Evolutionary conservation across 37 sponge, comb jelly and placozoan genomes (phyloP).

Genomic region (Ephydatia muelleri): DNA sequence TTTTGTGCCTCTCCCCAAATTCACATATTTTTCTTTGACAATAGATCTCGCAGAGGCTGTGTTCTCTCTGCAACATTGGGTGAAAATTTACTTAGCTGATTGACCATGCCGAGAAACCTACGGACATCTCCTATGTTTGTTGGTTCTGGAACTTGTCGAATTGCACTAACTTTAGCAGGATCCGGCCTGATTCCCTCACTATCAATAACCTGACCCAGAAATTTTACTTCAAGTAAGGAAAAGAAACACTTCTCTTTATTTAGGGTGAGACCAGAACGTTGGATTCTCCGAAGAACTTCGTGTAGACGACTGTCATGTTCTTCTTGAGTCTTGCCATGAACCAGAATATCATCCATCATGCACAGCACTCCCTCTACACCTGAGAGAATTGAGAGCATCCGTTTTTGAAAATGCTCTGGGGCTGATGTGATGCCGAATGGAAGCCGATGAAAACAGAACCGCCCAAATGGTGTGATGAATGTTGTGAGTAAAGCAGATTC

Average conservation of each 20-base stretch:
- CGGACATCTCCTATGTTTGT: slow-evolving; percentile 23
- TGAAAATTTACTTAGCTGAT: slow-evolving; percentile 39
- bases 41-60: slow-evolving; percentile 33
- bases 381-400: slow-evolving; percentile 20
- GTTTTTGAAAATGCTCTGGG: slow-evolving; percentile 48
- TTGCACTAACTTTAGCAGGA: slow-evolving; percentile 38
- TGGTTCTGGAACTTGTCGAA: slow-evolving; percentile 16
- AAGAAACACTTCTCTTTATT: slow-evolving; percentile 33
- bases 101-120: slow-evolving; percentile 53
- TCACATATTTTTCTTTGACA: slow-evolving; percentile 24
- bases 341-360: slow-evolving; percentile 38
- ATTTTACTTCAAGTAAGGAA: slow-evolving; percentile 5
- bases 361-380: slow-evolving; percentile 36
- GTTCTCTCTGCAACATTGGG: slow-evolving; percentile 18
- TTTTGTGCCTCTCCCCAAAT: slow-evolving; percentile 39
- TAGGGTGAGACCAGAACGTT: slow-evolving; percentile 26
- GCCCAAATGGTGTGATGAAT: slow-evolving; percentile 60
- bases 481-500: slow-evolving; percentile 49
- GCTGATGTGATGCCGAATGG: slow-evolving; percentile 60
- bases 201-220: slow-evolving; percentile 29
- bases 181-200: slow-evolving; percentile 46
- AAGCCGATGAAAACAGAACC: slow-evolving; percentile 39
- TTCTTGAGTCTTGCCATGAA: slow-evolving; percentile 28
- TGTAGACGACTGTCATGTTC: slow-evolving; percentile 50
- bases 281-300: slow-evolving; percentile 26